phyloP scores from a whole-genome alignment of 1,140 invertebrate genomes.

The Dreissena polymorpha region DNA sequence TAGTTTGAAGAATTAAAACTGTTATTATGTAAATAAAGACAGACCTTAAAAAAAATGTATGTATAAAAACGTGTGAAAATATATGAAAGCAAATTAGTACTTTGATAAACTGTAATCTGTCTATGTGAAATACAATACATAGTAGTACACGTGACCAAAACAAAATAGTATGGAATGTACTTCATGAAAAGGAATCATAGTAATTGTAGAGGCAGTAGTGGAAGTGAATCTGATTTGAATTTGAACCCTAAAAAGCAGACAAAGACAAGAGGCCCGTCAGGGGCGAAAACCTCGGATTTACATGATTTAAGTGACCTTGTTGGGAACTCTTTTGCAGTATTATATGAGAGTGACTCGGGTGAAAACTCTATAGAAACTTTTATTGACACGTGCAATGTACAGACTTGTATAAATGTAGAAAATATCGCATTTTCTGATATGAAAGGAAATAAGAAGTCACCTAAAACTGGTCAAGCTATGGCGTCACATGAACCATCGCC shows the following conservation, averaged over 20 bases:
- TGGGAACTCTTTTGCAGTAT: constrained; percentile 7
- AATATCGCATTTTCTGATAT: background rate
- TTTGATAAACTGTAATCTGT: too few relatives aligned
- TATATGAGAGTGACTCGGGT: constrained; percentile 19
- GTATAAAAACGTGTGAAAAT: too few relatives aligned
- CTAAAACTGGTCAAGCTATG: background rate
- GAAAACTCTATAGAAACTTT: constrained; percentile 5
- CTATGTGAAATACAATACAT: too few relatives aligned
- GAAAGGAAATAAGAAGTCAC: constrained; percentile 13
- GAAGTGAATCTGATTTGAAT: constrained; percentile 17
- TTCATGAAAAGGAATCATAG: constrained; percentile 18
- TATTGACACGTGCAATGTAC: background rate
- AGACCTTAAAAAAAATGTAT: too few relatives aligned
- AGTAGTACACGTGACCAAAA: too few relatives aligned
- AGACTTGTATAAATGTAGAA: too few relatives aligned
- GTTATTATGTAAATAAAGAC: too few relatives aligned
- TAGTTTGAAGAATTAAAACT: too few relatives aligned
- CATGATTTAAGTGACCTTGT: constrained; percentile 23
- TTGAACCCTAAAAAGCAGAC: constrained; percentile 11
- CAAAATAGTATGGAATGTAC: background rate
- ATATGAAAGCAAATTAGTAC: too few relatives aligned
- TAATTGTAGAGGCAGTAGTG: constrained; percentile 18
- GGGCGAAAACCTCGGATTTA: background rate
- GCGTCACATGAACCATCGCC: constrained; percentile 1
- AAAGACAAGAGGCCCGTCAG: constrained; percentile 25